Evolutionary conservation across 2,888 invertebrate genomes (phyloP), one percentile per base, ranked within the genome.

Genomic region (Polia nebulosa): DNA sequence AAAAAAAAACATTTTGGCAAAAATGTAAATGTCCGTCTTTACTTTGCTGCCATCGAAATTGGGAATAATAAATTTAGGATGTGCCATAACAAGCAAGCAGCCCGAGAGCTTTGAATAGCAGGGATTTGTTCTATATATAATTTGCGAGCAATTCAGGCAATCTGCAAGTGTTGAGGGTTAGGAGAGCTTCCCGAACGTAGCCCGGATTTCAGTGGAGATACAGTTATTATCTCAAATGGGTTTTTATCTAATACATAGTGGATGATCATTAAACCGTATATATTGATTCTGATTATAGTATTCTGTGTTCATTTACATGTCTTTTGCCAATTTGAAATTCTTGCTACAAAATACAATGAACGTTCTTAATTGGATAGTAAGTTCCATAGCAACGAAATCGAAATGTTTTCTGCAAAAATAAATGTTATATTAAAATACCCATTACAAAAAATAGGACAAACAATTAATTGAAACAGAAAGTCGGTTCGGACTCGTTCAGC

Each of bases 391-490:
- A 45, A 59, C 25, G 7, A 45, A 8, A 69, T 39, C 8, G 3
- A 39, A 59, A 20, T 56, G 1, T 51, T 41, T 29, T 44, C 44
- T 29, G 15, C 17, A 11, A 25, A 51, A 60, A 45, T 22, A 36
- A 25, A 59, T 25, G 6, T 32, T 27, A 81, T 83, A 77, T 67
- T 85, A 74, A 84, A 85, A 84, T 73, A 63, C 75, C 81, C 76
- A 83, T 80, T 60, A 75, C 69, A 78, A 85, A 85, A 85, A 85
- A 83, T 76, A 55, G 45, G 65, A 66, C 67, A 82, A 87, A 83
- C 47, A 87, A 82, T 76, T 84, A 86, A 85, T 85, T 87, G 77
- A 82, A 82, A 82, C 78, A 82, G 71, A 85, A 85, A 82, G 76
- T 68, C 51, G 5, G 32, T n/a, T 29, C 41, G 41, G 53, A n/a